Evolutionary conservation across 2,797 vertebrate genomes (phyloP).

Genomic region (Gambelia wislizenii): DNA sequence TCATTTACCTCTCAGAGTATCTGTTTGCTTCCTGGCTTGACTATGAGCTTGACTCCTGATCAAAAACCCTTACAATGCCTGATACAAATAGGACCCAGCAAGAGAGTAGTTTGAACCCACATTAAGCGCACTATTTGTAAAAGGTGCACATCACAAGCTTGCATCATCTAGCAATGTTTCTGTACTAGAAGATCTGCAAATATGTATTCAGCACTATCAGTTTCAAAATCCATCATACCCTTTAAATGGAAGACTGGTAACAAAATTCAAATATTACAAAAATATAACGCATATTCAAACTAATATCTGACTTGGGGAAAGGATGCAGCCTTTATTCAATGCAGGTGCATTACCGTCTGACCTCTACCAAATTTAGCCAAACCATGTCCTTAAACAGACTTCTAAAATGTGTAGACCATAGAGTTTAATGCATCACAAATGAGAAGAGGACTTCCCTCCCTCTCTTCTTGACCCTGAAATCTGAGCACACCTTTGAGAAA

Average conservation of each 20-base stretch:
- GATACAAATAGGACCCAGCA: not conserved
- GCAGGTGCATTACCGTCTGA: not conserved
- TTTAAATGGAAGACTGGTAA: not conserved
- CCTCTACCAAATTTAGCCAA: not conserved
- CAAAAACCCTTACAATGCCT: not conserved
- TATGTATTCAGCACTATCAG: too few species aligned
- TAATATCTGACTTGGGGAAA: too few species aligned
- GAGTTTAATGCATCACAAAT: not conserved
- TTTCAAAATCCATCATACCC: not conserved
- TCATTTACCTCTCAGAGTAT: not conserved
- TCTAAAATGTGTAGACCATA: not conserved
- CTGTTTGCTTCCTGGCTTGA: not conserved
- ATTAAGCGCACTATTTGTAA: constrained; percentile 42
- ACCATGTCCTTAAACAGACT: not conserved
- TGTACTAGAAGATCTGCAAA: not conserved
- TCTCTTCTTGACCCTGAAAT: not conserved
- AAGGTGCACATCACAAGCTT: constrained; percentile 38
- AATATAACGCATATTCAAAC: too few species aligned
- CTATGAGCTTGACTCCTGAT: not conserved
- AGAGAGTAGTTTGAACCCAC: constrained; percentile 39
- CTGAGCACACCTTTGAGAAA: not conserved
- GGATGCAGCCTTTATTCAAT: not conserved
- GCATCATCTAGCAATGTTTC: not conserved
- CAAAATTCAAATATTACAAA: not conserved
- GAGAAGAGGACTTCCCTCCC: not conserved